A percentile compares a stretch with the other conserved stretches of the same genome.
Evolutionary conservation across 2,113 vertebrate species (phyloP).

Genomic region (Pelecanoides urinatrix): DNA sequence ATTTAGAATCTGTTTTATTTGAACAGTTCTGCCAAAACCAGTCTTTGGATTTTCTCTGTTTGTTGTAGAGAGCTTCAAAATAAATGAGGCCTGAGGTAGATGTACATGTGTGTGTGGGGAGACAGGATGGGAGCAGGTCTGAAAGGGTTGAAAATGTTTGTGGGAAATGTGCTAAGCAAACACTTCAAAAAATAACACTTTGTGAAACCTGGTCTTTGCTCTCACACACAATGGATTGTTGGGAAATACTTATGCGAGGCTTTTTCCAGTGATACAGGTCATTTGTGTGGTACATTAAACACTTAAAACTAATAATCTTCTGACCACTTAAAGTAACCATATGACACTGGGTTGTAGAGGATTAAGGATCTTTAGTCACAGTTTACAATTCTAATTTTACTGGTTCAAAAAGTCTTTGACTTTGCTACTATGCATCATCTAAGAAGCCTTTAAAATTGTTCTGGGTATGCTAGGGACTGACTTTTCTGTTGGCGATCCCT

Average conservation of each 20-base stretch:
- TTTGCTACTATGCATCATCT: background rate
- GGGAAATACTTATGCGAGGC: background rate
- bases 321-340: background rate
- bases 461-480: background rate
- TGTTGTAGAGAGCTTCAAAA: background rate
- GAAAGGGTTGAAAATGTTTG: background rate
- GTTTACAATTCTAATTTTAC: background rate
- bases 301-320: background rate
- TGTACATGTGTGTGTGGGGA: background rate
- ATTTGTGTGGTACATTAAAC: background rate
- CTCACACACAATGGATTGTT: background rate
- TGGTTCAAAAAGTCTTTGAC: background rate
- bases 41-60: background rate
- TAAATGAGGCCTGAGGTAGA: background rate
- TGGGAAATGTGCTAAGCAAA: background rate
- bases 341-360: background rate
- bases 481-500: background rate
- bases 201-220: background rate
- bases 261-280: background rate
- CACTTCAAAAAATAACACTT: background rate
- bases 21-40: background rate
- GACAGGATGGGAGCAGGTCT: background rate
- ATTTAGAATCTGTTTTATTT: constrained; percentile 61
- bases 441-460: background rate
- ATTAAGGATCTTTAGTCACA: background rate